These are phyloP conservation scores for Enteromius fasciolatus DNA, from an alignment of 2,797 vertebrate species.

Conservation along the genomic window DNA sequence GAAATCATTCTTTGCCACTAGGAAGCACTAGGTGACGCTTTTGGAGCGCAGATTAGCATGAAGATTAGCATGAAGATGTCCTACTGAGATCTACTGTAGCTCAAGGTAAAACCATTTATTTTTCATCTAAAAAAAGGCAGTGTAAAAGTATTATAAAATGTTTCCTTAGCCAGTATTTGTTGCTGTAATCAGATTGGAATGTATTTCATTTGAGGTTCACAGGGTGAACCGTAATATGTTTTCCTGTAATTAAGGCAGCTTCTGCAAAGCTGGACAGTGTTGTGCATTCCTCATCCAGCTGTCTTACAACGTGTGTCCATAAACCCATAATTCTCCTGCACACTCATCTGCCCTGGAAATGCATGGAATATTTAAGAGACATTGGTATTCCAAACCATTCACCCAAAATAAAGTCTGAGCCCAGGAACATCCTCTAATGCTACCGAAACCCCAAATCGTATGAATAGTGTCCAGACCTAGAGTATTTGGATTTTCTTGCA, in stretches of 20 bases:
- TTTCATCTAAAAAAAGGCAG: constrained; percentile 57
- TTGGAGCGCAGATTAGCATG: too few relatives aligned
- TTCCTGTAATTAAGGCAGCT: constrained; percentile 72
- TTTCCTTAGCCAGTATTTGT: constrained; percentile 67
- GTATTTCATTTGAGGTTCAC: constrained; percentile 74
- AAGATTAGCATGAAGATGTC: constrained; percentile 49
- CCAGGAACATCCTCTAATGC: constrained; percentile 32
- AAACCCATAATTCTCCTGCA: constrained; percentile 73
- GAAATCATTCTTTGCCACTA: too few relatives aligned
- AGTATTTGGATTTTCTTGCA: not conserved
- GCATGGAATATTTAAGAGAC: constrained; percentile 72
- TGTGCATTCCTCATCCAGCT: constrained; percentile 67
- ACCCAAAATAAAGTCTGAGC: constrained; percentile 70
- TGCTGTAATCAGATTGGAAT: constrained; percentile 75
- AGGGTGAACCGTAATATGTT: constrained; percentile 71
- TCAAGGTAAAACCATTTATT: constrained; percentile 58
- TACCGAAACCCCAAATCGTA: constrained; percentile 55
- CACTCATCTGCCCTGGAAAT: constrained; percentile 73
- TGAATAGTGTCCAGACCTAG: not conserved
- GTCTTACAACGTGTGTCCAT: constrained; percentile 70
- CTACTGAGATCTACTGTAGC: constrained; percentile 43
- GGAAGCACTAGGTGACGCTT: too few relatives aligned
- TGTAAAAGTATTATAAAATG: constrained; percentile 52
- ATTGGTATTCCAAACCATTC: constrained; percentile 64
- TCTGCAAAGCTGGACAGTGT: constrained; percentile 70